Conservation (phyloP, 2,888 invertebrate species). For the Pardosa pseudoannulata region DNA sequence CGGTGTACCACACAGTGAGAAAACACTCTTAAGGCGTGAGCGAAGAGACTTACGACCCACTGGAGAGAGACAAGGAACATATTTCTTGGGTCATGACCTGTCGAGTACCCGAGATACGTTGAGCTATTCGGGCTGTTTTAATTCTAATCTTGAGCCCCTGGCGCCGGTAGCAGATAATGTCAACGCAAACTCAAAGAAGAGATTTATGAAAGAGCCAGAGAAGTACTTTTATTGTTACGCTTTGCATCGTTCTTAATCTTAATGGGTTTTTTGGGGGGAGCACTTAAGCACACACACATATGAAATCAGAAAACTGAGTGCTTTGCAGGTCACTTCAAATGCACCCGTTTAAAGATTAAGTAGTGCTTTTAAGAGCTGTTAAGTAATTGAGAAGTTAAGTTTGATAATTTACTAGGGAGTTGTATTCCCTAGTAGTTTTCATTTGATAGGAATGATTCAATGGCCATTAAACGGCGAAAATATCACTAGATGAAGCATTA, state of each 20-base stretch:
- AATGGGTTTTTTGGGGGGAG: not conserved
- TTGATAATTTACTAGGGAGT: too few relatives aligned
- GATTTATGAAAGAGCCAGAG: not conserved
- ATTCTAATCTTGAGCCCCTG: not conserved
- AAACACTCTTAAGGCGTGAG: not conserved
- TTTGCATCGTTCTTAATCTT: not conserved
- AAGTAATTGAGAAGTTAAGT: slow-evolving; percentile 2
- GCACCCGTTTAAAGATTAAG: not conserved
- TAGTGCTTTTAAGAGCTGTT: not conserved
- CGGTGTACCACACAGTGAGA: not conserved
- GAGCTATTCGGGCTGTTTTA: not conserved
- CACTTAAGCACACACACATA: not conserved
- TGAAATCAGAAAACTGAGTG: not conserved
- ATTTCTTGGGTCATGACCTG: not conserved
- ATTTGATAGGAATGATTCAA: too few relatives aligned
- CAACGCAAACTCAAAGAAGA: not conserved
- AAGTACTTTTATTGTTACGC: not conserved
- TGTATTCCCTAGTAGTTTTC: too few relatives aligned
- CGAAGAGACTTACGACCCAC: not conserved
- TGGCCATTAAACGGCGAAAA: too few relatives aligned
- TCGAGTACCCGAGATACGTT: not conserved
- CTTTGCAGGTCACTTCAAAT: not conserved
- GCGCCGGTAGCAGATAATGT: slow-evolving; percentile 9
- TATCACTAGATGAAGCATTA: too few relatives aligned
- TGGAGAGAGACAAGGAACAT: not conserved